Evolutionary conservation across 1,140 invertebrate genomes (phyloP).

Genomic region (Drosophila pectinifera): DNA sequence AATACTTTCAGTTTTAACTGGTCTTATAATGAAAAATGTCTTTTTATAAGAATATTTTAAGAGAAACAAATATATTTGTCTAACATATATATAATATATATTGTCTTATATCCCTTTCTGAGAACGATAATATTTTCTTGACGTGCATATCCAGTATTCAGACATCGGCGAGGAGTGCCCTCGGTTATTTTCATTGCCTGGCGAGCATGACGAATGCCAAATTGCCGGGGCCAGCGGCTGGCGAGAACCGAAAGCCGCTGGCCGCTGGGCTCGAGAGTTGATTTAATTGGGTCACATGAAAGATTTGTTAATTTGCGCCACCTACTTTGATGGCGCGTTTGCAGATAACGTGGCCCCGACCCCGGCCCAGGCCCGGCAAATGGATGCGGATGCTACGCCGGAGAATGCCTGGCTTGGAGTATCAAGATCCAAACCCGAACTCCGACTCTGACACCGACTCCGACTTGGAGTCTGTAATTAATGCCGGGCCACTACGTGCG

Average conservation of each 20-base stretch:
- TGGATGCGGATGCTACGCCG: slow-evolving; percentile 36
- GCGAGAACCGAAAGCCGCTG: slow-evolving; percentile 11
- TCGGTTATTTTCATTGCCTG: slow-evolving; percentile 68
- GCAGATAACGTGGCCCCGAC: slow-evolving; percentile 54
- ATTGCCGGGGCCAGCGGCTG: slow-evolving; percentile 58
- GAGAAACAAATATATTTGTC: too few species aligned
- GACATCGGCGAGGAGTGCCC: slow-evolving; percentile 40
- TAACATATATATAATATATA: too few species aligned
- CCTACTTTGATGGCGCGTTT: slow-evolving; percentile 78
- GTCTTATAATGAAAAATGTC: too few species aligned
- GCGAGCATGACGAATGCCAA: slow-evolving; percentile 78
- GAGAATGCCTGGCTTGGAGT: slow-evolving; percentile 46
- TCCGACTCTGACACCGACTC: background rate
- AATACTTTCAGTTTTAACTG: too few species aligned
- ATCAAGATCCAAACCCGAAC: slow-evolving; percentile 32
- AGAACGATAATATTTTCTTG: background rate
- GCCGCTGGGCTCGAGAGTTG: slow-evolving; percentile 49
- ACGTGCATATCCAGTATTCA: slow-evolving; percentile 11
- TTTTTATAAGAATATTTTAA: too few species aligned
- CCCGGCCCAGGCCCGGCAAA: slow-evolving; percentile 4
- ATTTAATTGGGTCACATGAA: slow-evolving; percentile 82
- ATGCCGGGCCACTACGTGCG: slow-evolving; percentile 66
- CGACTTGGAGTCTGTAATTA: slow-evolving; percentile 65
- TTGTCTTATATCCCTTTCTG: too few species aligned
- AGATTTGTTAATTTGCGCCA: slow-evolving; percentile 82